phyloP scores from a whole-genome alignment of 1,140 invertebrate species.

The Charaxes varanes region DNA sequence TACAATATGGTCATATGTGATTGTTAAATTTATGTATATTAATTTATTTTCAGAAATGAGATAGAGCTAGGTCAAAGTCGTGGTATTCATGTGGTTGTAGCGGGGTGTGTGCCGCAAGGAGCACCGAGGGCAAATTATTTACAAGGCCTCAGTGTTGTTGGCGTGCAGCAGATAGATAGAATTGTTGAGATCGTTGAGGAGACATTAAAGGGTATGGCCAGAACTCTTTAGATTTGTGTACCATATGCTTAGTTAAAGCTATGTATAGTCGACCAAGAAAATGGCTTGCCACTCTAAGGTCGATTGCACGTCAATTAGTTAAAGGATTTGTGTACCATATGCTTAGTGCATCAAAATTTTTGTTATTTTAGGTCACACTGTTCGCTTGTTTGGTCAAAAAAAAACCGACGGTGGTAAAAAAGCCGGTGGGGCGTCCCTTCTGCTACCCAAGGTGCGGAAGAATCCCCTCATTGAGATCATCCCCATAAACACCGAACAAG shows the following conservation, averaged over 20 bases:
- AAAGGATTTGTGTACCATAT: no score
- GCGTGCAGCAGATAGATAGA: constrained; percentile 97
- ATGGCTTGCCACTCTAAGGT: no score
- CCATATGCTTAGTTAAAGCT: no score
- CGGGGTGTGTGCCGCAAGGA: constrained; percentile 97
- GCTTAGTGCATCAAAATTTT: no score
- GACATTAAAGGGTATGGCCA: constrained; percentile 93
- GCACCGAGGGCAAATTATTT: constrained; percentile 84
- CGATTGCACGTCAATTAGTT: no score
- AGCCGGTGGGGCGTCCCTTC: no score
- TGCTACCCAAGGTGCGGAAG: no score
- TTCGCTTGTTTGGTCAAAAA: constrained; percentile 88
- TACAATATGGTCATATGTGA: no score
- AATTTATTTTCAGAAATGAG: constrained; percentile 87
- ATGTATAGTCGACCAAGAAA: no score
- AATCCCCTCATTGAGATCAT: constrained; percentile 99
- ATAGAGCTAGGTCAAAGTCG: constrained; percentile 84
- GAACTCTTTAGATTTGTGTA: no score
- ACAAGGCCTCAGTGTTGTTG: constrained; percentile 91
- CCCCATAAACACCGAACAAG: constrained; percentile 97
- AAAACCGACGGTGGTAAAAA: constrained; percentile 85
- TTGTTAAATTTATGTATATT: no score
- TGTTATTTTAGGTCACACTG: constrained; percentile 81
- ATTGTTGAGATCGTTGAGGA: constrained; percentile 99
- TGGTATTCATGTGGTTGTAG: constrained; percentile 92